These are phyloP conservation scores for Scaptomyza parva DNA, from an alignment of 2,888 invertebrate species.

Conservation along the genomic window DNA sequence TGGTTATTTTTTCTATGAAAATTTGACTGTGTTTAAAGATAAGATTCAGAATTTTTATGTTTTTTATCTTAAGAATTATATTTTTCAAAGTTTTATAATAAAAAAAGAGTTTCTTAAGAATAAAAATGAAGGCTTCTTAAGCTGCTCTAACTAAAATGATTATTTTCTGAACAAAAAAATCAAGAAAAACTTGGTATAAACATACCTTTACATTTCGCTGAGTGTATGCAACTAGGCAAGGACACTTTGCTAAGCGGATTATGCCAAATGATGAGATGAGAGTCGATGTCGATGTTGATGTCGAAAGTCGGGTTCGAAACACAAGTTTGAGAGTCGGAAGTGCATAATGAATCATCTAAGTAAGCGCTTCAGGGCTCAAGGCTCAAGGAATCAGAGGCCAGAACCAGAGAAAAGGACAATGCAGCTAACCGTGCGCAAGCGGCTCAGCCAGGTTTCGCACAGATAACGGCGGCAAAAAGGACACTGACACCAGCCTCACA, in stretches of 20 bases:
- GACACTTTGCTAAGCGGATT: constrained; percentile 78
- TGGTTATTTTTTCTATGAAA: too few relatives aligned
- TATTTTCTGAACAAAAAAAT: not conserved
- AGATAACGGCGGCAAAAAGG: constrained; percentile 82
- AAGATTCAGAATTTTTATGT: too few relatives aligned
- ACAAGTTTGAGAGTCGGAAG: constrained; percentile 54
- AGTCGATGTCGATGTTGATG: constrained; percentile 14
- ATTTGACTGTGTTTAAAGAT: too few relatives aligned
- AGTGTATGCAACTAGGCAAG: constrained; percentile 30
- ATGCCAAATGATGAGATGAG: constrained; percentile 33
- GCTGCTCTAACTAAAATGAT: not conserved
- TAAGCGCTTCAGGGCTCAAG: constrained; percentile 42
- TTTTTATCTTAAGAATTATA: too few relatives aligned
- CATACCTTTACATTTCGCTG: not conserved
- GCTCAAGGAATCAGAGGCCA: constrained; percentile 45
- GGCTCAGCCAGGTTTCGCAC: constrained; percentile 73
- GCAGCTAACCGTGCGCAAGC: constrained; percentile 82
- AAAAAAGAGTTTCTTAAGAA: too few relatives aligned
- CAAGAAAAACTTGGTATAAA: not conserved
- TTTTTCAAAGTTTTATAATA: too few relatives aligned
- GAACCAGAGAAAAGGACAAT: constrained; percentile 70
- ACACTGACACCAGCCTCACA: constrained; percentile 58
- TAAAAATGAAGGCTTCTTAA: too few relatives aligned
- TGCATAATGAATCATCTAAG: constrained; percentile 79
- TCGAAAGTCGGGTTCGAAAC: constrained; percentile 43